phyloP scores from a whole-genome alignment of 2,888 invertebrate genomes.

The Hirtodrosophila alboralis region DNA sequence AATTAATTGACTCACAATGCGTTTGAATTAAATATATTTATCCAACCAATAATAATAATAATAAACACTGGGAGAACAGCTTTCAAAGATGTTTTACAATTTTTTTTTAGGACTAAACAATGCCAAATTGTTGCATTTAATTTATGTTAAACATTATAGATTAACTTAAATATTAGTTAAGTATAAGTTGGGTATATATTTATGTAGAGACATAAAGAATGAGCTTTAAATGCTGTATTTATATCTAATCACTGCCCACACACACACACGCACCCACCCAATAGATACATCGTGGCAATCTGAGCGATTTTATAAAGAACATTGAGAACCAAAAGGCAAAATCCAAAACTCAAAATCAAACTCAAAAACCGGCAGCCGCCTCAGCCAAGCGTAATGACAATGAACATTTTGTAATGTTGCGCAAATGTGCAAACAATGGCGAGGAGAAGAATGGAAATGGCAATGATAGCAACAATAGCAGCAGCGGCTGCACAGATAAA shows the following conservation, averaged over 20 bases:
- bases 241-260: not conserved
- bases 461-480: constrained; percentile 29
- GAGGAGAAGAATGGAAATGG: constrained; percentile 71
- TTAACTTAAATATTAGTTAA: no score
- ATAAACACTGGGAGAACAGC: no score
- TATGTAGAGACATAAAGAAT: no score
- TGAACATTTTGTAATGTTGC: constrained; percentile 64
- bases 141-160: no score
- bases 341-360: constrained; percentile 31
- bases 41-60: no score
- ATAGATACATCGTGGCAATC: constrained; percentile 83
- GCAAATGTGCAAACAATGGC: constrained; percentile 63
- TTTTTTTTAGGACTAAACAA: no score
- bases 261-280: no score
- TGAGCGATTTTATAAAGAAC: constrained; percentile 82
- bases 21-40: no score
- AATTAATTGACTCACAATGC: no score
- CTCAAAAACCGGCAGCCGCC: constrained; percentile 23
- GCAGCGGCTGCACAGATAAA: constrained; percentile 35
- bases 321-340: constrained; percentile 82
- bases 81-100: no score
- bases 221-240: not conserved
- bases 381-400: constrained; percentile 62
- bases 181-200: no score
- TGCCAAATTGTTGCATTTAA: no score